These are phyloP conservation scores for Labroides dimidiatus DNA, from an alignment of 2,797 vertebrate genomes.

Conservation along the genomic window DNA sequence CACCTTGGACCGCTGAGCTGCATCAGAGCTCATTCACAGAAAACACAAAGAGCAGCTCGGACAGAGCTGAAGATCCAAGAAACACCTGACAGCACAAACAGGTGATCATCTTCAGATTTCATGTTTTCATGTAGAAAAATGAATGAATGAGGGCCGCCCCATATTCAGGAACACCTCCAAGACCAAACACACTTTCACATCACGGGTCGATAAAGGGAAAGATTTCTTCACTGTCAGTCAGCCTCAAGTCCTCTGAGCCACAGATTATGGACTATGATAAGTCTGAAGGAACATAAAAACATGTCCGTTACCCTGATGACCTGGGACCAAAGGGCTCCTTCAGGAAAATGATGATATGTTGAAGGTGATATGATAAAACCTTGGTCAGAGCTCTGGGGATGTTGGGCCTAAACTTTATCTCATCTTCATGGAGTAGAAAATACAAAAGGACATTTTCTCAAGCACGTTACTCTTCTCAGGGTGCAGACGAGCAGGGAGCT, in stretches of 20 bases:
- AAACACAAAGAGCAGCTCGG: not conserved
- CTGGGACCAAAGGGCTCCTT: too few relatives aligned
- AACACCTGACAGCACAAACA: not conserved
- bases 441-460: too few relatives aligned
- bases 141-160: slow-evolving; percentile 22
- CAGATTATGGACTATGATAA: not conserved
- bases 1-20: slow-evolving; percentile 17
- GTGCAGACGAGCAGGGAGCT: too few relatives aligned
- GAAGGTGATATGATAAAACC: too few relatives aligned
- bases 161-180: slow-evolving; percentile 25
- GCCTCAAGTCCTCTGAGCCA: not conserved
- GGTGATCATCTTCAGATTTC: not conserved
- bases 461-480: too few relatives aligned
- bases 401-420: too few relatives aligned
- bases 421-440: too few relatives aligned
- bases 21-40: slow-evolving; percentile 18
- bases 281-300: not conserved
- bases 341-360: too few relatives aligned
- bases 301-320: too few relatives aligned
- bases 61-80: not conserved
- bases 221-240: not conserved
- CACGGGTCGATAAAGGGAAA: not conserved
- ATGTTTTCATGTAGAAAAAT: slow-evolving; percentile 1
- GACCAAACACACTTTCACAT: not conserved
- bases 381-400: too few relatives aligned